Evolutionary conservation across 2,113 vertebrate species (phyloP), one percentile per base, ranked within the genome.

Genomic region (Dasyprocta punctata): DNA sequence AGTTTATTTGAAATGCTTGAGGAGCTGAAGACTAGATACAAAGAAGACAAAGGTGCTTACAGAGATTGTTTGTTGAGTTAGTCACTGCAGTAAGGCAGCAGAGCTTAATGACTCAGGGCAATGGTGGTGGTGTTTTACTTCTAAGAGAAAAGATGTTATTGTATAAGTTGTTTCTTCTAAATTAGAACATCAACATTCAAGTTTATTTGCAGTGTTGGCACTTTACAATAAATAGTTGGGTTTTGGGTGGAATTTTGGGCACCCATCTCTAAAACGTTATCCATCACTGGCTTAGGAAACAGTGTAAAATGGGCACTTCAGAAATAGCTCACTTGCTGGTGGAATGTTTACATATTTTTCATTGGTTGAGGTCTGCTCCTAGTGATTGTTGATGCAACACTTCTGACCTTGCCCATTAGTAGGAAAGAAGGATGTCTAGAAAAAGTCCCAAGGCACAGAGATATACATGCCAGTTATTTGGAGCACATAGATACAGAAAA

Each of bases 241-340:
- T n/a, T 69, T n/a, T n/a, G 33, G 36, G 14, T 69, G 4, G 33
- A 33, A 69, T 6, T 69, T 36, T 7, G 14, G 65, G 65, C 65
- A 69, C 16, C n/a, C 44, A 28, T 77, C 26, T 47, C 44, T 77
- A 49, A 77, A 49, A 77, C 9, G 5, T 49, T 77, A 11, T 11
- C 13, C 6, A 17, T 47, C 41, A 14, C 13, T 28, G 5, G 17
- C 10, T 69, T 20, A 73, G 24, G 47, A 69, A 92, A 82, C 47
- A 12, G 3, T 44, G 3, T 28, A 7, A 16, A 30, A 54, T 30
- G 52, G 0, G 1, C 16, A 7, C 13, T 10, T 63, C 22, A 58
- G 52, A 86, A 67, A 30, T 33, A 47, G 54, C 2, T 1, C 3
- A 26, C 16, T 17, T 81, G 7, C 16, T 71, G 0, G 3, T 58